Conservation (phyloP, 2,888 invertebrate genomes). For the Platycheirus albimanus region DNA sequence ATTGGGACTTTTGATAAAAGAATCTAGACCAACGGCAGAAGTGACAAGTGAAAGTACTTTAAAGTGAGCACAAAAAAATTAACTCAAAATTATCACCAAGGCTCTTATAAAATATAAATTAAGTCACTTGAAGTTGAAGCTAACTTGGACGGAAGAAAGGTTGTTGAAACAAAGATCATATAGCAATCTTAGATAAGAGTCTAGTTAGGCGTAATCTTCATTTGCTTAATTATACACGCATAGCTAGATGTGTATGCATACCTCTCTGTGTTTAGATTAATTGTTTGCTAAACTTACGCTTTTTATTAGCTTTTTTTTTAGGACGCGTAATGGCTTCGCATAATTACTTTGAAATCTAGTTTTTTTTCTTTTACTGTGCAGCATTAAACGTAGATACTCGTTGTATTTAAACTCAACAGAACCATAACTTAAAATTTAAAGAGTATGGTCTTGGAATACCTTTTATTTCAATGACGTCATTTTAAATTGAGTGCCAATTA, state of each 20-base stretch:
- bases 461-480: no score
- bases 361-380: no score
- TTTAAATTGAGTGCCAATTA: no score
- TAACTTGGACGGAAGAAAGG: not conserved
- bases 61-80: not conserved
- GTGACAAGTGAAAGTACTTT: constrained; percentile 17
- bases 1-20: constrained; percentile 26
- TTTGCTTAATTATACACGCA: not conserved
- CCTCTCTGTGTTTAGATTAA: not conserved
- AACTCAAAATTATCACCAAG: constrained; percentile 1
- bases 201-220: not conserved
- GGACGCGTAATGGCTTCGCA: no score
- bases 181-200: not conserved
- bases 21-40: constrained; percentile 7
- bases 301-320: not conserved
- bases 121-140: not conserved
- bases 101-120: not conserved
- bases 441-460: no score
- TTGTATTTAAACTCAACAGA: no score
- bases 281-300: not conserved
- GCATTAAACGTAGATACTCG: no score
- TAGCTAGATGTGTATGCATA: no score
- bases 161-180: not conserved
- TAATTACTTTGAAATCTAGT: no score
- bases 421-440: no score